Evolutionary conservation across 2,888 invertebrate species (phyloP).

Genomic region (Heteromyza rotundicornis): DNA sequence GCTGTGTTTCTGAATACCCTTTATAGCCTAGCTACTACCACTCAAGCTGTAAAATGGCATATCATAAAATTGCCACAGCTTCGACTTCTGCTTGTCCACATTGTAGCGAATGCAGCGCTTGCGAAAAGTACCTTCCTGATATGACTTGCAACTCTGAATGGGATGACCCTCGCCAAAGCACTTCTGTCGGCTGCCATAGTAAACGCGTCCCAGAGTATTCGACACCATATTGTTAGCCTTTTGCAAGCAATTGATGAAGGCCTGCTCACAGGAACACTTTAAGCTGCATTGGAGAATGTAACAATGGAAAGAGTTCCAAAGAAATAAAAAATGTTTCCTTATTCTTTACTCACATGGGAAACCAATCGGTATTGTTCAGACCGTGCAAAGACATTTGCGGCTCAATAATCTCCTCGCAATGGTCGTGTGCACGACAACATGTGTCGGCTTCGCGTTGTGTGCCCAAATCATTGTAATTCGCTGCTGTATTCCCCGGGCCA

Average conservation of each 20-base stretch:
- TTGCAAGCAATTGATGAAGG: constrained; percentile 59
- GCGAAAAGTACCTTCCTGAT: constrained; percentile 49
- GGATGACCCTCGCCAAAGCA: constrained; percentile 56
- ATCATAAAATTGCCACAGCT: constrained; percentile 60
- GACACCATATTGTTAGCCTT: constrained; percentile 46
- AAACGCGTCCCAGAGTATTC: constrained; percentile 54
- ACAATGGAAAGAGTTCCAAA: no score
- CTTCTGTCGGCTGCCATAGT: constrained; percentile 49
- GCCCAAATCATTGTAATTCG: constrained; percentile 80
- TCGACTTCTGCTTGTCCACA: constrained; percentile 43
- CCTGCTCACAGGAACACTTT: constrained; percentile 59
- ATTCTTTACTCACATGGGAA: constrained; percentile 54
- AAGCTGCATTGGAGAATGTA: constrained; percentile 37
- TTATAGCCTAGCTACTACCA: neutral
- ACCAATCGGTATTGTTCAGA: constrained; percentile 55
- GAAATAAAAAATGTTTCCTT: no score
- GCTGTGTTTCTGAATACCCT: neutral
- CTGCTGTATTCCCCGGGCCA: constrained; percentile 83
- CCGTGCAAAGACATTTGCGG: constrained; percentile 44
- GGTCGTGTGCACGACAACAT: constrained; percentile 87
- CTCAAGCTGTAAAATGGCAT: constrained; percentile 53
- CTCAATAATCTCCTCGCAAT: constrained; percentile 59
- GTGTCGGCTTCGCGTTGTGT: constrained; percentile 80
- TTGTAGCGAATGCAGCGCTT: constrained; percentile 57
- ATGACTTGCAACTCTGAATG: constrained; percentile 47